Evolutionary conservation across 2,888 invertebrate genomes (phyloP).

Genomic region (Lasioglossum oenotherae): DNA sequence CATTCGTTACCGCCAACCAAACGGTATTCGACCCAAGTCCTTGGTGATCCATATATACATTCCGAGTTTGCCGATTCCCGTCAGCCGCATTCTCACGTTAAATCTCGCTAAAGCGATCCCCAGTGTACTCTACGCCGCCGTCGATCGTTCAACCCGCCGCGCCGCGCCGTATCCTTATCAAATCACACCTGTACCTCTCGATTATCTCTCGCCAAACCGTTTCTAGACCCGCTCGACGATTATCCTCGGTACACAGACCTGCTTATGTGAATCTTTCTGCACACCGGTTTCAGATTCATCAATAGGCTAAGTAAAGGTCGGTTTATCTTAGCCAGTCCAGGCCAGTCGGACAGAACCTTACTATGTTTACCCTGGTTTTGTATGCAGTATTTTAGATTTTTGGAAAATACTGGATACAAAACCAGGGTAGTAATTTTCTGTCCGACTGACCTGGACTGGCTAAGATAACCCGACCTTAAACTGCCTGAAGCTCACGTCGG

Average conservation of each 20-base stretch:
- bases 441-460: too few relatives aligned
- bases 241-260: neutral
- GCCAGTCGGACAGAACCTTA: too few relatives aligned
- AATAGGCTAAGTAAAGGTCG: neutral
- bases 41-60: neutral
- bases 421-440: too few relatives aligned
- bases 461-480: neutral
- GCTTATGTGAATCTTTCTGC: neutral
- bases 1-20: constrained; percentile 13
- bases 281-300: neutral
- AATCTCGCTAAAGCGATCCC: constrained; percentile 16
- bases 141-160: constrained; percentile 37
- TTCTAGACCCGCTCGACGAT: neutral
- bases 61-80: neutral
- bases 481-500: too few relatives aligned
- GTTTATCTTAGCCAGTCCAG: too few relatives aligned
- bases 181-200: constrained; percentile 35
- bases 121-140: neutral
- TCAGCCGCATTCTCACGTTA: neutral
- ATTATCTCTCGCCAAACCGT: constrained; percentile 22
- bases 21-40: constrained; percentile 11
- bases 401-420: too few relatives aligned
- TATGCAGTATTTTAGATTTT: too few relatives aligned
- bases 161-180: constrained; percentile 15
- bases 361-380: too few relatives aligned